Evolutionary conservation across 1,140 invertebrate species (phyloP).

Genomic region (Zaprionus taronus): DNA sequence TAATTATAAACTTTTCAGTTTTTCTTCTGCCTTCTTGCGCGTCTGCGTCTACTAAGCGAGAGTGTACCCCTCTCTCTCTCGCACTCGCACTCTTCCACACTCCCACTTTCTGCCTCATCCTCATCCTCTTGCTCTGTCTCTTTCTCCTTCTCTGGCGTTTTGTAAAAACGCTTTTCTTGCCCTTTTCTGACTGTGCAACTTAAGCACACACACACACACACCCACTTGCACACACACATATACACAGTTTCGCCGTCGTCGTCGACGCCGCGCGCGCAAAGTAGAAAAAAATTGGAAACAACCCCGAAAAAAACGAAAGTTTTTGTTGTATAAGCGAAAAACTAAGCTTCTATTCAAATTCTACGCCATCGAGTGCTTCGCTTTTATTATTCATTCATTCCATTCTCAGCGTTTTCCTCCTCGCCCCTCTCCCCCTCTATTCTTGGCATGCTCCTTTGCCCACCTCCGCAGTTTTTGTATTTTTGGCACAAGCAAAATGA

Average conservation of each 20-base stretch:
- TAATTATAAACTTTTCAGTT: slow-evolving; percentile 84
- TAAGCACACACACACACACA: slow-evolving; percentile 43
- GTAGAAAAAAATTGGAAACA: slow-evolving; percentile 79
- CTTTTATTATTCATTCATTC: slow-evolving; percentile 83
- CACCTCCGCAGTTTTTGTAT: slow-evolving; percentile 52
- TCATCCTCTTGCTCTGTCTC: slow-evolving; percentile 12
- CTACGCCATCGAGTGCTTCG: slow-evolving; percentile 83
- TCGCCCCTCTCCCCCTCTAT: not conserved
- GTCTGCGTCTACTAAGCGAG: slow-evolving; percentile 61
- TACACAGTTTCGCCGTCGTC: slow-evolving; percentile 53
- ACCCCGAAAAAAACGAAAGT: slow-evolving; percentile 80
- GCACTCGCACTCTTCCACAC: slow-evolving; percentile 1
- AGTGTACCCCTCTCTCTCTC: slow-evolving; percentile 7
- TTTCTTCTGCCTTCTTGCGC: slow-evolving; percentile 74
- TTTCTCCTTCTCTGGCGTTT: slow-evolving; percentile 49
- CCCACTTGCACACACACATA: slow-evolving; percentile 21
- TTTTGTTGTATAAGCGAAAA: slow-evolving; percentile 84
- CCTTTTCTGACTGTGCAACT: slow-evolving; percentile 64
- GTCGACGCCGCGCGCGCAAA: slow-evolving; percentile 46
- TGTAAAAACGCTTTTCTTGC: slow-evolving; percentile 77
- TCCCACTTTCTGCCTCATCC: not conserved
- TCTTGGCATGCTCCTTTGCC: not conserved
- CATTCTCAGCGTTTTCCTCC: slow-evolving; percentile 45
- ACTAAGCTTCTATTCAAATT: slow-evolving; percentile 84
- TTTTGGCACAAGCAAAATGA: slow-evolving; percentile 78